Percentiles rank a stretch among this genome's conserved stretches.
Evolutionary conservation across 2,888 invertebrate genomes (phyloP).

Genomic region (Phaonia tiefii): DNA sequence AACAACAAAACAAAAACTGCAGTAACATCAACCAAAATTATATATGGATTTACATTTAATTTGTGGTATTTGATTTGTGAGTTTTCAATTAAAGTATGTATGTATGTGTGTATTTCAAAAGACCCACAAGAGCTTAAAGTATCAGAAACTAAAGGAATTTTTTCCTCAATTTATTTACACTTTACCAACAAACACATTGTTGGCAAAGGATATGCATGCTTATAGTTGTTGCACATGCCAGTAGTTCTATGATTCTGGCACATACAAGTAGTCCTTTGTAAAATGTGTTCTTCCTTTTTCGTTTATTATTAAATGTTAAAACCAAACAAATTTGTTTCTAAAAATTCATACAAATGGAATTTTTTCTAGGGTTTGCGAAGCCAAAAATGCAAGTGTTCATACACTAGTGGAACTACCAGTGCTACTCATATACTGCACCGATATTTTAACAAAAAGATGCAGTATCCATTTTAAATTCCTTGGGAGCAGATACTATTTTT

Average conservation of each 20-base stretch:
- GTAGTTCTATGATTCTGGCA: constrained; percentile 19
- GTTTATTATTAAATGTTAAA: neutral
- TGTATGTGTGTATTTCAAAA: no score
- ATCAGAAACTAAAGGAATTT: neutral
- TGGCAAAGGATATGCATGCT: constrained; percentile 22
- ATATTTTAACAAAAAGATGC: no score
- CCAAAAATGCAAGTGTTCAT: constrained; percentile 51
- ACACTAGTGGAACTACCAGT: neutral
- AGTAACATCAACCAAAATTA: neutral
- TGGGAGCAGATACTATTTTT: no score
- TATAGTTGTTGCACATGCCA: constrained; percentile 25
- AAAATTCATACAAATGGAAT: constrained; percentile 8
- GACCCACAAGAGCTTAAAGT: constrained; percentile 22
- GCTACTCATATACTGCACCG: neutral
- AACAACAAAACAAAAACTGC: no score
- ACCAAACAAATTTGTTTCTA: constrained; percentile 14
- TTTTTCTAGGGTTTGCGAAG: neutral
- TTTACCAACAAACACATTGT: constrained; percentile 3
- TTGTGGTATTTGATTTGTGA: constrained; percentile 23
- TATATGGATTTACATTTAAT: constrained; percentile 44
- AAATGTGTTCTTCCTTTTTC: no score
- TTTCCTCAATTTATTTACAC: constrained; percentile 30
- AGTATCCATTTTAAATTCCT: no score
- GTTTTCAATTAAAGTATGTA: constrained; percentile 38
- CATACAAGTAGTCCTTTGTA: neutral